Evolutionary conservation across 2,113 vertebrate genomes (phyloP).

Genomic region (Hypanus sabinus): DNA sequence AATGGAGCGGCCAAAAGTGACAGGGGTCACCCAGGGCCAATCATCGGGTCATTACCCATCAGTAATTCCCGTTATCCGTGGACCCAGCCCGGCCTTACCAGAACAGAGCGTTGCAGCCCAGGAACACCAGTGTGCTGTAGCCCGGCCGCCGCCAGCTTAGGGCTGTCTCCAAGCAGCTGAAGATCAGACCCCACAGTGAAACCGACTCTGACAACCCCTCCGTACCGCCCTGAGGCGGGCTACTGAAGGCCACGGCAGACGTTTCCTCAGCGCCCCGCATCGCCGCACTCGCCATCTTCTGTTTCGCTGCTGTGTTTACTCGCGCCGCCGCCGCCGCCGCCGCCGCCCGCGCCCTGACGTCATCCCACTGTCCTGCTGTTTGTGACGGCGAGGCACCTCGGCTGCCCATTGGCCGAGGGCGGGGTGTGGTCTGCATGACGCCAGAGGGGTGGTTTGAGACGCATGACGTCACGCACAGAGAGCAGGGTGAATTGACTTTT

Average conservation of each 20-base stretch:
- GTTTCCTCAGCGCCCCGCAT: no score
- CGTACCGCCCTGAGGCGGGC: no score
- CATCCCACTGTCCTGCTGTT: conserved; percentile 43
- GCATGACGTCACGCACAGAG: conserved; percentile 52
- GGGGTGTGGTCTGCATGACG: not conserved
- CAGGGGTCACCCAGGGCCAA: no score
- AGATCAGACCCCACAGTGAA: not conserved
- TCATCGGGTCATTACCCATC: no score
- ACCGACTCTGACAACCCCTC: no score
- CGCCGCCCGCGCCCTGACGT: no score
- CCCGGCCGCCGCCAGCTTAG: conserved; percentile 70
- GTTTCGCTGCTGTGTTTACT: no score
- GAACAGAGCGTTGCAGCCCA: conserved; percentile 69
- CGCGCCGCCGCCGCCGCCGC: no score
- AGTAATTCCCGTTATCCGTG: no score
- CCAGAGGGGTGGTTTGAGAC: no score
- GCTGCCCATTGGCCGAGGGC: not conserved
- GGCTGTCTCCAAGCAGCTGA: conserved; percentile 45
- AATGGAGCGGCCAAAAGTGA: not conserved
- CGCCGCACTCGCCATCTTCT: no score
- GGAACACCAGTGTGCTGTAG: conserved; percentile 62
- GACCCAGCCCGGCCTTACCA: conserved; percentile 55
- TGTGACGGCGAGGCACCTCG: not conserved
- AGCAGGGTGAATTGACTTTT: not conserved
- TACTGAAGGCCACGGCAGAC: no score